Percentiles rank a stretch among this genome's conserved stretches.
Evolutionary conservation across 2,888 invertebrate genomes (phyloP).

Genomic region (Lomographa bimaculata): DNA sequence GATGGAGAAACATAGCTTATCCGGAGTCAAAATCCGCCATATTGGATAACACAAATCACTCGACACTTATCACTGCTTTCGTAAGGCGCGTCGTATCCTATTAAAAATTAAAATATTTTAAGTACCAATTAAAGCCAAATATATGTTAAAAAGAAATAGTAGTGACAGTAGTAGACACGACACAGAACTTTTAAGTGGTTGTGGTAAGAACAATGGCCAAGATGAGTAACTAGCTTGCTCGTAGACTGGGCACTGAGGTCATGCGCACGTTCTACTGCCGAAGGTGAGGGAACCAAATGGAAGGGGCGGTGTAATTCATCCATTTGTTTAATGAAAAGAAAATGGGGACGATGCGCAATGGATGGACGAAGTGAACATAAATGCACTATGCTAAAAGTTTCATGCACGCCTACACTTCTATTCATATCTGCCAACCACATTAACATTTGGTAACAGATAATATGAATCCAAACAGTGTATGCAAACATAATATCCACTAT

Average conservation of each 20-base stretch:
- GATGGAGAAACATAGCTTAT: constrained; percentile 79
- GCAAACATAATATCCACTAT: too few species aligned
- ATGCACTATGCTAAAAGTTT: too few species aligned
- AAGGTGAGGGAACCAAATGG: constrained; percentile 39
- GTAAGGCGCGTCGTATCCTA: constrained; percentile 34
- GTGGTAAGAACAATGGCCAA: constrained; percentile 43
- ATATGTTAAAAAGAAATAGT: constrained; percentile 16
- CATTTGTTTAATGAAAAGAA: constrained; percentile 14
- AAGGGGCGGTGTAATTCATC: constrained; percentile 38
- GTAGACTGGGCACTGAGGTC: constrained; percentile 47
- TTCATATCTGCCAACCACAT: too few species aligned
- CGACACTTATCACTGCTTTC: constrained; percentile 42
- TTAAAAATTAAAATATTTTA: constrained; percentile 37
- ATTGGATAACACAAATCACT: constrained; percentile 60
- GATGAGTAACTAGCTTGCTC: constrained; percentile 48
- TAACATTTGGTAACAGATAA: too few species aligned
- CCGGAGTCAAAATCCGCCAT: constrained; percentile 77
- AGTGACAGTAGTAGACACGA: constrained; percentile 31
- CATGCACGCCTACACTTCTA: too few species aligned
- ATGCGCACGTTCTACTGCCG: constrained; percentile 35
- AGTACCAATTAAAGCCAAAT: constrained; percentile 17
- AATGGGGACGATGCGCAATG: constrained; percentile 4
- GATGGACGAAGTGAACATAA: constrained; percentile 1
- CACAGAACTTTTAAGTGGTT: constrained; percentile 48
- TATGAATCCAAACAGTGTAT: too few species aligned